Evolutionary conservation across 2,113 vertebrate species (phyloP).

Genomic region (Chitala chitala): DNA sequence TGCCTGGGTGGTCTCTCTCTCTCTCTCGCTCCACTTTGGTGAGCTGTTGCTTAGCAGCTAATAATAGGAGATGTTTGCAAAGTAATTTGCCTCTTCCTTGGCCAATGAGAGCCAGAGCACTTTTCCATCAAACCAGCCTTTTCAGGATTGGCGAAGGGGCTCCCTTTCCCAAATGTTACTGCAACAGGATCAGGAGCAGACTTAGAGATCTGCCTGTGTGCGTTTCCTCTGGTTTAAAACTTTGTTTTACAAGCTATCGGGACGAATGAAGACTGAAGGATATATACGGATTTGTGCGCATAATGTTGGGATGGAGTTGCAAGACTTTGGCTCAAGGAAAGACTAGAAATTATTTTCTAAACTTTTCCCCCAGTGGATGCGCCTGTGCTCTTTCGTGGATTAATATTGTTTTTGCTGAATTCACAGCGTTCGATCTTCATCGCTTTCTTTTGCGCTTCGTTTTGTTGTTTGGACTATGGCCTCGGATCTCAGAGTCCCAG

Average conservation of each 20-base stretch:
- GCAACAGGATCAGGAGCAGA: constrained; percentile 66
- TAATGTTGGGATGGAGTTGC: constrained; percentile 75
- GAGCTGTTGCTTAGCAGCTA: constrained; percentile 89
- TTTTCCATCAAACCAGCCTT: constrained; percentile 77
- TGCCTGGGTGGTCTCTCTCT: constrained; percentile 72
- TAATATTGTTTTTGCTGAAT: constrained; percentile 55
- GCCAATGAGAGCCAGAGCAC: constrained; percentile 80
- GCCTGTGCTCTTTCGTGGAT: constrained; percentile 59
- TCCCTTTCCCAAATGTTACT: constrained; percentile 71
- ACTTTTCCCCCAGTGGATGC: constrained; percentile 60
- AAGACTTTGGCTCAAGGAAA: constrained; percentile 68
- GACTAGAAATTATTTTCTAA: constrained; percentile 53
- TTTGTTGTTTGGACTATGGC: constrained; percentile 70
- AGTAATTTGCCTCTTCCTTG: constrained; percentile 87
- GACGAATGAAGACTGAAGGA: constrained; percentile 72
- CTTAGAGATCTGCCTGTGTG: constrained; percentile 54
- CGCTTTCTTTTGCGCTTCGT: constrained; percentile 43
- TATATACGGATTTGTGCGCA: constrained; percentile 70
- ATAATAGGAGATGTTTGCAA: constrained; percentile 84
- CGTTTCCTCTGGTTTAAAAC: constrained; percentile 48
- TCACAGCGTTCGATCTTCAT: constrained; percentile 44
- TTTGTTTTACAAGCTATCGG: constrained; percentile 52
- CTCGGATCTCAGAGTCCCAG: constrained; percentile 69
- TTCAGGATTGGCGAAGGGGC: constrained; percentile 69
- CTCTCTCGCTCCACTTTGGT: constrained; percentile 70